Conservation (phyloP, 2,888 invertebrate genomes). For the Sinotaia quadrata region DNA sequence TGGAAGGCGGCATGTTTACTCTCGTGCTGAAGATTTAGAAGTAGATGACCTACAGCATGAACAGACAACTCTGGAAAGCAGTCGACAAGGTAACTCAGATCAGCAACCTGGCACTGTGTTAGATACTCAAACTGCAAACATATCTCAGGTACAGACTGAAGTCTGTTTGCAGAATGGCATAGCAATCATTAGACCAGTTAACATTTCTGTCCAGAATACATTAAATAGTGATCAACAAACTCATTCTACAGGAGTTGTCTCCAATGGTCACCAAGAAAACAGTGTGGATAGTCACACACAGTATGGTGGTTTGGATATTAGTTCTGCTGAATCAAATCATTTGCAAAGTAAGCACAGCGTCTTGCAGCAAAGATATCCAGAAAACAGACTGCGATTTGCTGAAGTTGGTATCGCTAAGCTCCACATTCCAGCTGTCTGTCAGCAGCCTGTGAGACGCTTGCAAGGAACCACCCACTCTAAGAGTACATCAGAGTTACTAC, state of each 20-base stretch:
- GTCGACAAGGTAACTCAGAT: no score
- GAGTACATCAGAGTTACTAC: constrained; percentile 56
- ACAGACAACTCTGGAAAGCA: background rate
- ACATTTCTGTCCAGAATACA: constrained; percentile 18
- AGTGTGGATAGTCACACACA: constrained; percentile 12
- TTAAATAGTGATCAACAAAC: background rate
- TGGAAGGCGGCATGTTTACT: constrained; percentile 11
- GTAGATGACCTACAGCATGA: constrained; percentile 19
- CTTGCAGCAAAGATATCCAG: constrained; percentile 1
- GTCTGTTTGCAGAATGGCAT: constrained; percentile 58
- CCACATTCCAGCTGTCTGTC: constrained; percentile 31
- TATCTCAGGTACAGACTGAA: constrained; percentile 54
- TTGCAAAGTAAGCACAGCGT: background rate
- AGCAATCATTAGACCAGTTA: constrained; percentile 46
- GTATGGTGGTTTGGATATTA: constrained; percentile 25
- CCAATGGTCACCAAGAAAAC: background rate
- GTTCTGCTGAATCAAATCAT: background rate
- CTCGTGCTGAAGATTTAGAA: constrained; percentile 14
- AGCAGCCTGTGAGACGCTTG: constrained; percentile 40
- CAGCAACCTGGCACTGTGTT: constrained; percentile 1
- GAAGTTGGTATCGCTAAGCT: constrained; percentile 53
- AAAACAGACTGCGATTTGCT: constrained; percentile 45
- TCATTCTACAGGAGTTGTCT: background rate
- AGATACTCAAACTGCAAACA: constrained; percentile 29
- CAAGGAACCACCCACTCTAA: constrained; percentile 50